Evolutionary conservation across 2,113 vertebrate genomes (phyloP).

Genomic region (Myrmophylax atrothorax): DNA sequence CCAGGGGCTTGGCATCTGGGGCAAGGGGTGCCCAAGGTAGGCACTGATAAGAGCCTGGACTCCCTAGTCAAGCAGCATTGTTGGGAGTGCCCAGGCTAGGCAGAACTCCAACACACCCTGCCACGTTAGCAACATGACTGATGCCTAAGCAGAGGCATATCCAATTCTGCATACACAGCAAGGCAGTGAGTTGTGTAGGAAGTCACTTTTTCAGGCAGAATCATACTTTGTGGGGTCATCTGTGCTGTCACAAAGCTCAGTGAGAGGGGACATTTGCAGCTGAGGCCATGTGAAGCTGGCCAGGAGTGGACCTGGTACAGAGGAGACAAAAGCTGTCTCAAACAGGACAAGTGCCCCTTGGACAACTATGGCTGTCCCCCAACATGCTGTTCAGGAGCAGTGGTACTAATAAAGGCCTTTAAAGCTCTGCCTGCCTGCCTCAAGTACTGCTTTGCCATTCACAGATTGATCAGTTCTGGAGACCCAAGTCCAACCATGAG

Average conservation of each 20-base stretch:
- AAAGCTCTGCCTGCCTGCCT: background rate
- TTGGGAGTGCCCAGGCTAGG: background rate
- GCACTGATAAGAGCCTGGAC: background rate
- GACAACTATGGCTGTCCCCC: background rate
- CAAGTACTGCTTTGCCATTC: background rate
- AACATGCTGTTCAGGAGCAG: background rate
- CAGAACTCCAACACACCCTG: background rate
- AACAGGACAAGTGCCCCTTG: background rate
- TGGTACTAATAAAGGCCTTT: background rate
- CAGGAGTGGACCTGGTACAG: too few relatives aligned
- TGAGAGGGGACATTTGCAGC: background rate
- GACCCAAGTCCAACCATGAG: accelerated
- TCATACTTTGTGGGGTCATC: background rate
- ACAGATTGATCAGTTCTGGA: background rate
- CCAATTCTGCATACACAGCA: background rate
- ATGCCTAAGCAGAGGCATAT: background rate
- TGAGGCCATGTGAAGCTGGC: too few relatives aligned
- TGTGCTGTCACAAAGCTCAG: background rate
- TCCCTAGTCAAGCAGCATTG: background rate
- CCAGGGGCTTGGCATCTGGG: background rate
- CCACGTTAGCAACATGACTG: background rate
- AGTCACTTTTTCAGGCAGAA: background rate
- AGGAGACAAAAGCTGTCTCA: background rate
- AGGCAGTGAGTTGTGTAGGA: background rate
- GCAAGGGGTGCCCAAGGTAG: background rate